Evolutionary conservation across 2,797 vertebrate species (phyloP).

Genomic region (Leptoclinus maculatus): DNA sequence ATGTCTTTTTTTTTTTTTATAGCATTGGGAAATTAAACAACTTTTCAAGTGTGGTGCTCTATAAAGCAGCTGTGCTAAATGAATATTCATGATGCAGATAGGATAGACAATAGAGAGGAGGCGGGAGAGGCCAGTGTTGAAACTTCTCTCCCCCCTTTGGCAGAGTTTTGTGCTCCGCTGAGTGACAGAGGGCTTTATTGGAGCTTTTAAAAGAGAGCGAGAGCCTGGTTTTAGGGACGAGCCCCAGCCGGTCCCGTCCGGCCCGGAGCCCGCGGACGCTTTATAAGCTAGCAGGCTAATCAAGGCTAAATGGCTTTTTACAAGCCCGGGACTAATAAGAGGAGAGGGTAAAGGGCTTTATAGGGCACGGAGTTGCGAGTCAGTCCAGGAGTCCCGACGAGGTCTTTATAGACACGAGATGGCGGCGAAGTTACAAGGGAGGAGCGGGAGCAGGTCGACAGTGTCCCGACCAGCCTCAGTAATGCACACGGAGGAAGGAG

Average conservation of each 20-base stretch:
- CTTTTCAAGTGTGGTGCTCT: slow-evolving; percentile 63
- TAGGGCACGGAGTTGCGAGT: slow-evolving; percentile 67
- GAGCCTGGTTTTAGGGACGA: slow-evolving; percentile 50
- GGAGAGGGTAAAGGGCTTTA: slow-evolving; percentile 84
- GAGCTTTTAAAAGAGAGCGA: slow-evolving; percentile 68
- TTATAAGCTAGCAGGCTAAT: slow-evolving; percentile 89
- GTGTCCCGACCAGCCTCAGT: not conserved
- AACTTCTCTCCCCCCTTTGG: not conserved
- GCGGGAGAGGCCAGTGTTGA: not conserved
- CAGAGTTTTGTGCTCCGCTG: slow-evolving; percentile 30
- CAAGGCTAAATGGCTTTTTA: slow-evolving; percentile 93
- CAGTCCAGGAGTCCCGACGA: slow-evolving; percentile 42
- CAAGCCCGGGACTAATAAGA: slow-evolving; percentile 88
- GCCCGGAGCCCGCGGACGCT: slow-evolving; percentile 71
- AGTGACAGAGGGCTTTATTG: slow-evolving; percentile 65
- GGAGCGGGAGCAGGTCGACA: slow-evolving; percentile 25
- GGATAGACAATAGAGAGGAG: not conserved
- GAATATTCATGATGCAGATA: slow-evolving; percentile 62
- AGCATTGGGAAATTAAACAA: slow-evolving; percentile 65
- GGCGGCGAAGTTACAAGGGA: slow-evolving; percentile 46
- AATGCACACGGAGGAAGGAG: not conserved
- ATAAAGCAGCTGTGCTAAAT: slow-evolving; percentile 62
- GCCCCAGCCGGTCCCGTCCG: slow-evolving; percentile 43
- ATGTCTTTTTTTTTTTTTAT: slow-evolving; percentile 58
- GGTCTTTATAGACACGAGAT: slow-evolving; percentile 63